Conservation (phyloP, 2,113 vertebrate genomes). For the Sitta europaea region DNA sequence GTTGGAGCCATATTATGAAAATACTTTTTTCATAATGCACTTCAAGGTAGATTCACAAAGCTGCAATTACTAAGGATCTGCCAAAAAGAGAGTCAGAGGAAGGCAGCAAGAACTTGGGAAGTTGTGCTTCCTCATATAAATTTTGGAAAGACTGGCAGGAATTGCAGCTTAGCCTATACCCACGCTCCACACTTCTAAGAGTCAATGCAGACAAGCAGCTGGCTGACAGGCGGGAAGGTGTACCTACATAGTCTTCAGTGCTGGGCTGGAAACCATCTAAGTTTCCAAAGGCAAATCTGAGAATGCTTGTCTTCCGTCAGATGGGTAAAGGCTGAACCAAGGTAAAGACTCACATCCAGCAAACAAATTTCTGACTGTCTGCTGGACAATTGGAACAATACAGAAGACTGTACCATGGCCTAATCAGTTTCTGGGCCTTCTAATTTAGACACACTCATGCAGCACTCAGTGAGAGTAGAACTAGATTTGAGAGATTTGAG, state of each 20-base stretch:
- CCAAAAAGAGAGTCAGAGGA: neutral
- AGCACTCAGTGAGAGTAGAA: neutral
- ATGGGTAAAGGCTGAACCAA: neutral
- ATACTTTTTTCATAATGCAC: neutral
- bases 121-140: neutral
- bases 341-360: neutral
- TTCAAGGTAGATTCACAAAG: neutral
- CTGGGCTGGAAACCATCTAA: neutral
- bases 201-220: neutral
- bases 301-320: neutral
- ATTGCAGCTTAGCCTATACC: neutral
- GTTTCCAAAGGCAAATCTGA: neutral
- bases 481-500: neutral
- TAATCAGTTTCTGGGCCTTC: neutral
- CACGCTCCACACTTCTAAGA: neutral
- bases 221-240: neutral
- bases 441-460: neutral
- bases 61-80: neutral
- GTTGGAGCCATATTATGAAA: neutral
- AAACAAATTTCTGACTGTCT: neutral
- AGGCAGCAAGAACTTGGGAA: neutral
- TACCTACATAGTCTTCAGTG: neutral
- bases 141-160: neutral
- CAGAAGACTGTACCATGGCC: neutral
- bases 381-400: neutral